Conservation (phyloP, 2,888 invertebrate species). For the Archaeoteleia sp. region DNA sequence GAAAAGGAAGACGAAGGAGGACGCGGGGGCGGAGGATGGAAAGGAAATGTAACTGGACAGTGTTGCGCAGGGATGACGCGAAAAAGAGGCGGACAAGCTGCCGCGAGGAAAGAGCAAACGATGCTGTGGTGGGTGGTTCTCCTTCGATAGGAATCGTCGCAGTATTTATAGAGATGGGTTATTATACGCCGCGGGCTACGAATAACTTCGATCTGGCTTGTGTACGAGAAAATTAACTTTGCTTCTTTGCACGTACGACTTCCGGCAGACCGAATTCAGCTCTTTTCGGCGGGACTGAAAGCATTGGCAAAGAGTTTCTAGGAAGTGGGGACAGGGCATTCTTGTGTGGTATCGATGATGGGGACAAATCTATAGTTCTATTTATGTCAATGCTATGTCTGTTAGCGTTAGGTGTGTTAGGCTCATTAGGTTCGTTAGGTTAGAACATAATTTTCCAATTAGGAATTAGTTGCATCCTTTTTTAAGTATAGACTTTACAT, state of each 20-base stretch:
- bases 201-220: background rate
- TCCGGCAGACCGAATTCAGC: slow-evolving; percentile 3
- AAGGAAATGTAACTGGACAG: slow-evolving; percentile 25
- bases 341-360: too few relatives aligned
- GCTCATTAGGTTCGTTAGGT: too few relatives aligned
- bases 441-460: too few relatives aligned
- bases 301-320: too few relatives aligned
- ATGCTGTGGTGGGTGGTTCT: slow-evolving; percentile 19
- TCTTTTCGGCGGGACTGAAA: background rate
- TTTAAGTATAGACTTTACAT: too few relatives aligned
- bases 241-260: background rate
- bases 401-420: too few relatives aligned
- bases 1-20: slow-evolving; percentile 23
- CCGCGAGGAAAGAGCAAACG: slow-evolving; percentile 27
- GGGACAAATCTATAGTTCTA: too few relatives aligned
- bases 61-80: slow-evolving; percentile 18
- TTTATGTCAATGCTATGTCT: too few relatives aligned
- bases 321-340: too few relatives aligned
- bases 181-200: slow-evolving; percentile 52
- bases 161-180: slow-evolving; percentile 52
- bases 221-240: slow-evolving; percentile 12
- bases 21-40: slow-evolving; percentile 11
- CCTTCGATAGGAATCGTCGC: slow-evolving; percentile 26
- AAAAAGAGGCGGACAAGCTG: slow-evolving; percentile 3
- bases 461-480: too few relatives aligned